Base-by-base conservation (phyloP, 2,888 invertebrate species). In the Alentia gelatinosa region DNA sequence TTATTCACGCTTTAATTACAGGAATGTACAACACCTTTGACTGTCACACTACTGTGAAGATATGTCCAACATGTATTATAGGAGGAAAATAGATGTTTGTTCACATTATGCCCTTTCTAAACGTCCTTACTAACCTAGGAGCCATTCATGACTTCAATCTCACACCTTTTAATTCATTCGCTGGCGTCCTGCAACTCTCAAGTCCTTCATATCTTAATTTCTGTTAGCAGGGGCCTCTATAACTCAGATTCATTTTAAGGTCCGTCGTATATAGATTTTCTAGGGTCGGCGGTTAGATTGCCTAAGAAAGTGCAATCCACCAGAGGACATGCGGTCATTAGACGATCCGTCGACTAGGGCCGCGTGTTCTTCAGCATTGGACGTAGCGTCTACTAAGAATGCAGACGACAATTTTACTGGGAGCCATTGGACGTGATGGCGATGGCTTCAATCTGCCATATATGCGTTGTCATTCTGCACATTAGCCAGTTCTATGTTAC, bases 401-500 rank as follows among this genome's bases (percentile, higher is more conserved):
- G 9, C 9, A 19, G 47, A 47, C 47, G 47, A 30, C 74, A 74
- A 33, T 74, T 33, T n/a, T 74, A 33, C 1, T 15, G 4, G 74
- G 4, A 30, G n/a, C 30, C 3, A 15, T 33, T 15, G n/a, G n/a
- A 5, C n/a, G 9, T 74, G 74, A 33, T 33, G 74, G 74, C 26
- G 74, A 26, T 26, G n/a, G 19, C 19, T 3, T 83, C 26, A 86
- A 15, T 86, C 86, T 1, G 42, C 47, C 47, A 86, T 42, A 30
- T 47, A 47, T 1, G 42, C 47, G 26, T 42, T 86, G 50, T 86
- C 86, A 30, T 86, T 86, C 30, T 86, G 90, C 26, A 90, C 90
- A 26, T 79, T 91, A 1, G 79, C 88, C 79, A 90, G 47, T 42
- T 91, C 90, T 23, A 91, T 90, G 79, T 90, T 91, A 37, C 91